These are phyloP conservation scores for Poeciliopsis turneri DNA, from an alignment of 2,797 vertebrate genomes.

Conservation along the genomic window DNA sequence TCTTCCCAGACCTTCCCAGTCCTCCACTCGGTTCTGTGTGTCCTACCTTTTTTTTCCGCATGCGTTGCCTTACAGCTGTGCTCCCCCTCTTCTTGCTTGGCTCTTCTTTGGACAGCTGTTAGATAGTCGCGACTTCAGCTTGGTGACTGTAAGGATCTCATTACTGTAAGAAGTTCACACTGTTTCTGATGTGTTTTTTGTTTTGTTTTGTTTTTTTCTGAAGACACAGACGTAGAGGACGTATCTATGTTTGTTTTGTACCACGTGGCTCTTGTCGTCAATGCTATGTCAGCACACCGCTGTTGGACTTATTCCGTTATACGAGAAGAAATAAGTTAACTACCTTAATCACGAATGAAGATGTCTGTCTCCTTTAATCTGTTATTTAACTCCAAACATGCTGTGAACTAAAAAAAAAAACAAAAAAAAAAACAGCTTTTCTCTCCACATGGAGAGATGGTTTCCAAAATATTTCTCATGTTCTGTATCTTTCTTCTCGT, in stretches of 20 bases:
- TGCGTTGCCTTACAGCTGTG: slow-evolving; percentile 73
- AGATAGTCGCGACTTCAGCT: slow-evolving; percentile 8
- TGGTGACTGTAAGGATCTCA: slow-evolving; percentile 12
- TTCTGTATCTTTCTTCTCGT: slow-evolving; percentile 51
- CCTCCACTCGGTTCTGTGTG: slow-evolving; percentile 30
- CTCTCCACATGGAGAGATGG: slow-evolving; percentile 48
- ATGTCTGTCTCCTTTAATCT: background rate
- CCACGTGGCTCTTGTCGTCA: slow-evolving; percentile 56
- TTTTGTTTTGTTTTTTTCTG: background rate
- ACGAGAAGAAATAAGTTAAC: slow-evolving; percentile 34
- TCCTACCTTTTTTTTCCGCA: slow-evolving; percentile 42
- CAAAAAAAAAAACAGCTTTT: slow-evolving; percentile 6
- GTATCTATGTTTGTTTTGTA: slow-evolving; percentile 36
- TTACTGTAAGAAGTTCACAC: slow-evolving; percentile 15
- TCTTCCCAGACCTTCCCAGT: slow-evolving; percentile 34
- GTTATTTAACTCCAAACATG: background rate
- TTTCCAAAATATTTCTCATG: slow-evolving; percentile 57
- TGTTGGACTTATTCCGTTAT: slow-evolving; percentile 46
- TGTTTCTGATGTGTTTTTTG: slow-evolving; percentile 12
- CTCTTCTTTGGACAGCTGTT: slow-evolving; percentile 7
- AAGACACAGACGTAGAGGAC: slow-evolving; percentile 12
- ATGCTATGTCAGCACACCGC: slow-evolving; percentile 52
- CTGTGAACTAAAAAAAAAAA: background rate
- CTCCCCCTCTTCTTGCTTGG: slow-evolving; percentile 32
- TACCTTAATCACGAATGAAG: background rate